Evolutionary conservation across 92 coral and sea anemone genomes (phyloP), one percentile per base, ranked within the genome.

Genomic region (Phenganax marumi): DNA sequence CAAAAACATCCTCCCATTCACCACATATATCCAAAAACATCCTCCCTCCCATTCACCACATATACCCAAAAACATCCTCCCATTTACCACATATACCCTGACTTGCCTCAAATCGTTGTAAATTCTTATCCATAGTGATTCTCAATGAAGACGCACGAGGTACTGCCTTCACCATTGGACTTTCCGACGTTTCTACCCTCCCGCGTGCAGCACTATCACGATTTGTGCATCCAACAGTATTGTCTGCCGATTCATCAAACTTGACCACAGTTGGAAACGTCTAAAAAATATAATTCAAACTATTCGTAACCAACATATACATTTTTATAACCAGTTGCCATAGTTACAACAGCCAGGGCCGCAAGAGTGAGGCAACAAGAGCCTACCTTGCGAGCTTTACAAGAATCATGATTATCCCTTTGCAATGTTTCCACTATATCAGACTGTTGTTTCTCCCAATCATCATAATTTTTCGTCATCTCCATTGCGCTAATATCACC

Each of bases 111-210:
- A 52, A 74, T 12, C 61, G 60, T 17, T 53, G 47, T 4, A 74
- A 74, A 46, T 56, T 74, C 50, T 52, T 53, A n/a, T 25, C 79
- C 58, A 22, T 74, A 48, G 33, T 53, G 51, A 74, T 26, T 52
- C 56, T 52, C 65, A 63, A 52, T 18, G 63, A 51, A 17, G 79
- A 9, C 46, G 48, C 58, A 26, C 49, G 79, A 11, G 79, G 60
- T 10, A 52, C 72, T 24, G 72, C 49, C 72, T 66, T 66, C 50
- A 66, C 50, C 48, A 66, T 8, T 23, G 12, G 49, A 66, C 16
- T 33, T 10, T 25, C n/a, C 17, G 48, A 23, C 12, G 25, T 66
- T 12, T 33, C 72, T 6, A 33, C 43, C 2, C 53, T 74, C 51
- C 79, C 51, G 43, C 79, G 23, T 33, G 43, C 3, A 33, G 5